These are phyloP conservation scores for Chromobotia macracanthus DNA, from an alignment of 2,797 vertebrate genomes.

Conservation along the genomic window DNA sequence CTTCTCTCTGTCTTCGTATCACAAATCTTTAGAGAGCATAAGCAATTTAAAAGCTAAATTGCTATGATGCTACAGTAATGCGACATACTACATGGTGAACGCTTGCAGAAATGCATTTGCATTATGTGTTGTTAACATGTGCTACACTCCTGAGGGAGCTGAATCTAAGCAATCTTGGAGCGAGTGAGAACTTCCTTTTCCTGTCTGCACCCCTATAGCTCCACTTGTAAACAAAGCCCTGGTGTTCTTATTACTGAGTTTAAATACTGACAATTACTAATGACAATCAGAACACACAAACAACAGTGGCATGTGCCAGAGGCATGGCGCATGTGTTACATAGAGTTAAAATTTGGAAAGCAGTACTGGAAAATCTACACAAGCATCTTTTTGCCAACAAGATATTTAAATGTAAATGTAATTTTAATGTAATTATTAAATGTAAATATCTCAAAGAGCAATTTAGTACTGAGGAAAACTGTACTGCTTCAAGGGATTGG, in stretches of 20 bases:
- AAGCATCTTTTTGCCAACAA: neutral
- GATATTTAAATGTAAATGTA: too few species aligned
- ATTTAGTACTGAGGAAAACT: too few species aligned
- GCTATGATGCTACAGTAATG: neutral
- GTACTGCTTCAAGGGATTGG: too few species aligned
- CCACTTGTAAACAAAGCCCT: constrained; percentile 30
- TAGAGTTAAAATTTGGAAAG: neutral
- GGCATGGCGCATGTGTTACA: neutral
- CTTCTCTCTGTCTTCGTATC: constrained; percentile 2
- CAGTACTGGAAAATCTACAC: neutral
- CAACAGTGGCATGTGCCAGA: constrained; percentile 1
- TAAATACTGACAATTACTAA: constrained; percentile 20
- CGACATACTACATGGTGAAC: neutral
- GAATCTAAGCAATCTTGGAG: neutral
- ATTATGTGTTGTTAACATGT: neutral
- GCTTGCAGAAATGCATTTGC: neutral
- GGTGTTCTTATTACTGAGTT: constrained; percentile 19
- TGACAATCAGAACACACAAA: constrained; percentile 30
- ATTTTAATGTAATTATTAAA: too few species aligned
- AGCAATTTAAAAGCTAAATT: constrained; percentile 18
- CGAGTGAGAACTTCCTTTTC: neutral
- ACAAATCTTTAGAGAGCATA: constrained; percentile 18
- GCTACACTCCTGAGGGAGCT: too few species aligned
- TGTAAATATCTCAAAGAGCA: too few species aligned
- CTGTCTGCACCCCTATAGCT: constrained; percentile 4